Base-by-base conservation (phyloP, 2,888 invertebrate genomes). In the Sepiola atlantica region DNA sequence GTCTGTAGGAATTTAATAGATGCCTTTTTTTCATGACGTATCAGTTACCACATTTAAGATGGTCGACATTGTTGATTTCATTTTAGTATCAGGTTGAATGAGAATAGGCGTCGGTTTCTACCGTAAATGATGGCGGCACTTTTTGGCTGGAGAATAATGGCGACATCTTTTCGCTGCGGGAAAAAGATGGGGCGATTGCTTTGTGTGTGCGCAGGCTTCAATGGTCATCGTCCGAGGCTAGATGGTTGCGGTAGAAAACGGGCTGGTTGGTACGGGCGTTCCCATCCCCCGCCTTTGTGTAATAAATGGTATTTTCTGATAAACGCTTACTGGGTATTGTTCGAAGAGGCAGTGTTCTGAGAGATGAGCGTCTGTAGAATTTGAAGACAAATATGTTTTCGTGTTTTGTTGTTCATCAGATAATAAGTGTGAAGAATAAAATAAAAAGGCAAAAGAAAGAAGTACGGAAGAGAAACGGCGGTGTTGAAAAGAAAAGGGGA, bases 161-260 rank as follows among this genome's bases (percentile, higher is more conserved):
- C n/a, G n/a, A n/a, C n/a, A n/a, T n/a, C n/a, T n/a, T n/a, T n/a
- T n/a, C n/a, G 77, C 28, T 28, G 12, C n/a, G 77, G 61, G 77
- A 77, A 77, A 77, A n/a, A n/a, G 77, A 12, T 77, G 28, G 77
- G n/a, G n/a, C 3, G 28, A 77, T n/a, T 77, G 16, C 77, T 77
- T 77, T 77, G 77, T 77, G n/a, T 77, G n/a, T n/a, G n/a, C n/a
- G 77, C 77, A 77, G 77, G 77, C 77, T 77, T n/a, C 77, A 77
- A 28, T 77, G 77, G 77, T 14, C n/a, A 77, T 77, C 77, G 1
- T n/a, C 77, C 77, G n/a, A n/a, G 77, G 14, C n/a, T 77, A 28
- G n/a, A 77, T 77, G n/a, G 77, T n/a, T n/a, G 77, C n/a, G 77
- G n/a, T 77, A 14, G n/a, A 77, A n/a, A n/a, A n/a, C n/a, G n/a